Percentiles rank a stretch among this genome's conserved stretches.
phyloP scores from a whole-genome alignment of 2,113 vertebrate species.

The Myotis lucifugus region DNA sequence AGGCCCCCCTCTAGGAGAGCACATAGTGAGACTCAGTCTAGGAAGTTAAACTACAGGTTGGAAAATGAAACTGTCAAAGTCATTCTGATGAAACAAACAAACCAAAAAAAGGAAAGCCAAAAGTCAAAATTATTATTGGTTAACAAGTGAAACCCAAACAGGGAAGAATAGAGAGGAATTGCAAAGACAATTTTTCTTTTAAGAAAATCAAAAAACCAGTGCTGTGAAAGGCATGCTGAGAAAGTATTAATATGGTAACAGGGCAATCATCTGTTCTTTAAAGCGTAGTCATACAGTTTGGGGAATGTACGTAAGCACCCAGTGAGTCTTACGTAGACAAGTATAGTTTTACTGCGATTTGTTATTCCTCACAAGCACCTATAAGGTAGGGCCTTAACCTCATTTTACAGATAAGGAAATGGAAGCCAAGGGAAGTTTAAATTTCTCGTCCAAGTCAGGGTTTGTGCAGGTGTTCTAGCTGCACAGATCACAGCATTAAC shows the following conservation, averaged over 20 bases:
- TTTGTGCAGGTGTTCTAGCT: background rate
- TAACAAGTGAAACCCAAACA: background rate
- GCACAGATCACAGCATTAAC: background rate
- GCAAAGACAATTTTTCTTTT: background rate
- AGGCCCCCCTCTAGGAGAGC: background rate
- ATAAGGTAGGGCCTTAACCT: background rate
- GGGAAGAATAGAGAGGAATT: background rate
- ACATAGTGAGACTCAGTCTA: background rate
- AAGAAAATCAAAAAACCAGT: background rate
- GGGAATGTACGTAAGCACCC: background rate
- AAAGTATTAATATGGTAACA: background rate
- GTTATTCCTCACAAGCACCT: background rate
- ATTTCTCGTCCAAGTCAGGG: background rate
- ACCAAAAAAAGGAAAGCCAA: background rate
- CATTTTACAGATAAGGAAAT: background rate
- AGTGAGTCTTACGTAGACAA: background rate
- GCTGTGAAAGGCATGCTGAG: background rate
- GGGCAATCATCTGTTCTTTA: background rate
- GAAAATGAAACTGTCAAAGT: slow-evolving; percentile 33
- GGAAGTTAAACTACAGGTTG: background rate
- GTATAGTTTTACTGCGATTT: background rate
- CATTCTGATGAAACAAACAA: background rate
- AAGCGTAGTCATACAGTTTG: background rate
- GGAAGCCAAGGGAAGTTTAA: background rate
- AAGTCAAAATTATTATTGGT: background rate